A percentile compares a stretch with the other conserved stretches of the same genome.
These are phyloP conservation scores for Listrodromus nycthemerus DNA, from an alignment of 2,888 invertebrate species.

Conservation along the genomic window DNA sequence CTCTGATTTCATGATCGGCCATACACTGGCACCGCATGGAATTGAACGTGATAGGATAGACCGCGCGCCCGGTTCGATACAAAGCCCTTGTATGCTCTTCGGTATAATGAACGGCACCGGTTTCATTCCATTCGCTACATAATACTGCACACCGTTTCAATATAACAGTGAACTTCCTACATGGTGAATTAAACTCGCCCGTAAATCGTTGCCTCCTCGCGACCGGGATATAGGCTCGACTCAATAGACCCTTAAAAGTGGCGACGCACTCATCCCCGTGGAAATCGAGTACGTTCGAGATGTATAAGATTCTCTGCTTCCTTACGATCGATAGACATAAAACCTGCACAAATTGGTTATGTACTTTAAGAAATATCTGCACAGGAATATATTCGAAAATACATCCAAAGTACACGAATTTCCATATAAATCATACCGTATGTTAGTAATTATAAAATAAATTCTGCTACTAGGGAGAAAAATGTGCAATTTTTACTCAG, in stretches of 20 bases:
- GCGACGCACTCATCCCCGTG: not conserved
- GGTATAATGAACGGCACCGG: conserved; percentile 54
- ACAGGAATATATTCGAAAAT: not conserved
- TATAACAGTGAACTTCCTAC: conserved; percentile 59
- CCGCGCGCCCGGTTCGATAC: conserved; percentile 40
- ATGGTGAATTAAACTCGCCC: conserved; percentile 50
- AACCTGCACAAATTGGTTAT: not conserved
- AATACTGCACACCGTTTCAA: conserved; percentile 51
- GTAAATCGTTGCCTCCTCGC: conserved; percentile 4
- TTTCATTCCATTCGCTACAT: conserved; percentile 57
- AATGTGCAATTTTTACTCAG: too few species aligned
- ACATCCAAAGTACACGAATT: not conserved
- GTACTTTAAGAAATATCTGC: not conserved
- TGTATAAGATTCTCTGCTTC: not conserved
- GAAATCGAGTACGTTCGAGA: not conserved
- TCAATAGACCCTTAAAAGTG: not conserved
- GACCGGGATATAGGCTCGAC: conserved; percentile 9
- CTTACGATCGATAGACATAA: not conserved
- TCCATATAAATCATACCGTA: too few species aligned
- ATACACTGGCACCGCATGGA: not conserved
- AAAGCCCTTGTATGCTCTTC: conserved; percentile 59
- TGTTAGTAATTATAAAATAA: too few species aligned
- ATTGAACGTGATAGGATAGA: conserved; percentile 42
- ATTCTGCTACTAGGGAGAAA: too few species aligned
- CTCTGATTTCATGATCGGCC: conserved; percentile 1